Conservation (phyloP, 2,113 vertebrate genomes). For the Bucco capensis region DNA sequence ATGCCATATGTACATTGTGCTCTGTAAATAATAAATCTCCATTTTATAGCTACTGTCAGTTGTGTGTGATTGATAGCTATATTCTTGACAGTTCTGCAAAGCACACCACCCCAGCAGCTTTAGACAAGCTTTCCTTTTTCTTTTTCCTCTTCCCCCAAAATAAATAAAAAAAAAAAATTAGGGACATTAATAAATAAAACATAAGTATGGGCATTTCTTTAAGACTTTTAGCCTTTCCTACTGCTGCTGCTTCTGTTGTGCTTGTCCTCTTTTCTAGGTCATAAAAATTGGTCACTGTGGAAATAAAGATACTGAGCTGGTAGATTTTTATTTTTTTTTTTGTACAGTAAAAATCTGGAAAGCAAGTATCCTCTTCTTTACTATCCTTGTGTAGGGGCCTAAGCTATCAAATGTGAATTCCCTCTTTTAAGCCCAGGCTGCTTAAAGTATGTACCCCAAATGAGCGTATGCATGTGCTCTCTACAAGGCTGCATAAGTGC, state of each 20-base stretch:
- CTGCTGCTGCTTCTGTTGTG: neutral
- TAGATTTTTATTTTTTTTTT: neutral
- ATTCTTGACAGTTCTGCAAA: constrained; percentile 4
- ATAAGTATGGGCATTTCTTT: neutral
- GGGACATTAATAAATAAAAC: neutral
- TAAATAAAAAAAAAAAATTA: neutral
- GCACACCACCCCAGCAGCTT: neutral
- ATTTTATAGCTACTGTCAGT: neutral
- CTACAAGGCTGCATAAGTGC: neutral
- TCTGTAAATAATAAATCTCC: constrained; percentile 12
- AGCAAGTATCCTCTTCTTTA: neutral
- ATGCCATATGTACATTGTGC: neutral
- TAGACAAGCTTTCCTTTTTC: neutral
- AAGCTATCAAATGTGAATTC: neutral
- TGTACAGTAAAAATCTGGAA: neutral
- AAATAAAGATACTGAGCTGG: neutral
- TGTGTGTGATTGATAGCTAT: neutral
- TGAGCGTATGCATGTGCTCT: neutral
- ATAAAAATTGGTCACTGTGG: constrained; percentile 5
- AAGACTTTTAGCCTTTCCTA: neutral
- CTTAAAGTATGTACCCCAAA: neutral
- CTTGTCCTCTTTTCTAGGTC: neutral
- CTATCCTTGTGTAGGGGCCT: neutral
- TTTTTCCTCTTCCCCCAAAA: neutral
- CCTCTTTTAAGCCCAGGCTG: neutral